Base-by-base conservation (phyloP, 92 coral and sea anemone species). In the Siderastrea radians region DNA sequence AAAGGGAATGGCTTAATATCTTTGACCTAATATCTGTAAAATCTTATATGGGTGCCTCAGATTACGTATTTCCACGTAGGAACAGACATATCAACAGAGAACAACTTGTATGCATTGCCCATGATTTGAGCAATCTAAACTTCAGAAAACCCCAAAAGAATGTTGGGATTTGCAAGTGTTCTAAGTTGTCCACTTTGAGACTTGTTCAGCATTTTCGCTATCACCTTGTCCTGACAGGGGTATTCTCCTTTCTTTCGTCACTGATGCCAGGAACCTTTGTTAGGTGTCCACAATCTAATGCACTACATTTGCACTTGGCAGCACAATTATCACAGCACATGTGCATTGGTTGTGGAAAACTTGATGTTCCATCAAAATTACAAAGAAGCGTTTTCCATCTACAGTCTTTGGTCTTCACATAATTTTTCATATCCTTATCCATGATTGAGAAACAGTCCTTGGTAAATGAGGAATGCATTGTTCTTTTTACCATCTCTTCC, bases 241-340 rank as follows among this genome's bases (percentile, higher is more conserved):
- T 48, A 61, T 14, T 1, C 14, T 52, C 62, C 45, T 47, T 44
- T 47, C 79, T 61, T 84, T 78, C 49, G 38, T 50, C 14, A 43
- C 79, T 46, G 1, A 12, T 61, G 9, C 0, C 43, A 38, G 91
- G 91, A 26, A 79, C 74, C 51, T 16, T 49, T 84, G 90, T 77
- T 1, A 58, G 63, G 12, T 89, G 53, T 75, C 82, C 82, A 79
- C 86, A 90, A 10, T 90, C 91, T 44, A 87, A 15, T 3, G 66
- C 54, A 49, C 83, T 83, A 79, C 90, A 86, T 58, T 87, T 26
- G 57, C 94, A 91, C 6, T 51, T 55, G 26, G 38, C 38, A 13
- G 91, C 94, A 87, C 94, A 91, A 60, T 79, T 86, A 52, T 91
- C 94, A 87, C 94, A 87, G 68, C 88, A 91, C 83, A 91, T 61